Evolutionary conservation across 2,888 invertebrate genomes (phyloP), one percentile per base, ranked within the genome.

Genomic region (Leucoma salicis): DNA sequence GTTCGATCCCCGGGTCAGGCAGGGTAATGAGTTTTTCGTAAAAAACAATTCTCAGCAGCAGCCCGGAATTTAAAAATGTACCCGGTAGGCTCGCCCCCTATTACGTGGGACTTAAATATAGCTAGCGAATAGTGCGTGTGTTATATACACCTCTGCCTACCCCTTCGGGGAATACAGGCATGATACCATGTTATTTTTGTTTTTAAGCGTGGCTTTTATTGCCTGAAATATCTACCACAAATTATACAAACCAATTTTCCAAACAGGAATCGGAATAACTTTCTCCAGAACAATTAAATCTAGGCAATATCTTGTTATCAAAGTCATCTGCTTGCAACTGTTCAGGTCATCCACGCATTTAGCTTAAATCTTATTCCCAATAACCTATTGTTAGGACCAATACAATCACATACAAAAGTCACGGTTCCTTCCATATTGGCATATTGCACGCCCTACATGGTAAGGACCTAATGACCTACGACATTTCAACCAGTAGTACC

Each of bases 391-490:
- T 86, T 81, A 65, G 63, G 59, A 67, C 70, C 70, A 53, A 58
- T 53, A 61, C 70, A 74, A 69, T 66, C 55, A 57, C 75, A 42
- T 43, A 71, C 72, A 76, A 78, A 78, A 86, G 84, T 82, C 87
- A 84, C 82, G 82, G 81, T 71, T 73, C 73, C 78, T 78, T 74
- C 88, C 88, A 87, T 89, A 89, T 86, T 88, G 88, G 89, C 88
- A 85, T 88, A 89, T 89, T 89, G 85, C 76, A 59, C 70, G 63
- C 89, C 87, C 57, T 87, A 87, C 78, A 85, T 79, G 85, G 88
- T 63, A 57, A 60, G 83, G 78, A 87, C 88, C 89, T 88, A 86
- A 86, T 88, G 89, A 88, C 89, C 89, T 88, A 81, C 79, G 88
- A 89, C 89, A 85, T 89, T 89, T 88, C 82, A 86, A 85, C 85